Conservation (phyloP, 2,113 vertebrate genomes). For the Pontoporia blainvillei region DNA sequence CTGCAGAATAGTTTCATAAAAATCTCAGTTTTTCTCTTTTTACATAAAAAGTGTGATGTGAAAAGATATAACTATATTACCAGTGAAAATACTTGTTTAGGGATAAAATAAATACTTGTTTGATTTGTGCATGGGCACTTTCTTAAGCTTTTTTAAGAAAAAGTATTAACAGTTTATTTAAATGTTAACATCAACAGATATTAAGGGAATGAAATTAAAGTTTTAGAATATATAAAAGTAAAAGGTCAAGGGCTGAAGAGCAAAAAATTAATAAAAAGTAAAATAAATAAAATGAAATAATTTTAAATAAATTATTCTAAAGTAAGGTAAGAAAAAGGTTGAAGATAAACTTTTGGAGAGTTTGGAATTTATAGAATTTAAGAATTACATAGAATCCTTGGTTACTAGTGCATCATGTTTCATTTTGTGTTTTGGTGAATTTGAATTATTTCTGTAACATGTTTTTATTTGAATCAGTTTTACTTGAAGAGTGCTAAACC, state of each 20-base stretch:
- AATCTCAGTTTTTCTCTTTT: neutral
- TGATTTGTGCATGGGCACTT: neutral
- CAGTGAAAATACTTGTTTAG: conserved; percentile 1
- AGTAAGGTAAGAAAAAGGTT: neutral
- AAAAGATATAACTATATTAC: neutral
- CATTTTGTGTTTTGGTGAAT: conserved; percentile 22
- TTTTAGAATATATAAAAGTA: neutral
- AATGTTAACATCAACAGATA: neutral
- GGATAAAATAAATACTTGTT: neutral
- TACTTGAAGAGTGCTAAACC: conserved; percentile 1
- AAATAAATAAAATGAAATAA: neutral
- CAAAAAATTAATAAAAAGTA: neutral
- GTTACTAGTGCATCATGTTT: neutral
- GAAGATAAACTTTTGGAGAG: neutral
- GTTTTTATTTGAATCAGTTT: conserved; percentile 34
- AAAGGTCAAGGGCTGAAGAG: neutral
- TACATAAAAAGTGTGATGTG: neutral
- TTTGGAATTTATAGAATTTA: conserved; percentile 5
- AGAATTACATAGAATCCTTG: neutral
- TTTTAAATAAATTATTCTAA: neutral
- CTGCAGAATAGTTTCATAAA: neutral
- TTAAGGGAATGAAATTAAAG: neutral
- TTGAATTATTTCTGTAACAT: conserved; percentile 7
- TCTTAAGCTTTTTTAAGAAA: neutral
- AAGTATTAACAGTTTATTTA: neutral